Conservation (phyloP, 2,113 vertebrate genomes). For the Calonectris borealis region DNA sequence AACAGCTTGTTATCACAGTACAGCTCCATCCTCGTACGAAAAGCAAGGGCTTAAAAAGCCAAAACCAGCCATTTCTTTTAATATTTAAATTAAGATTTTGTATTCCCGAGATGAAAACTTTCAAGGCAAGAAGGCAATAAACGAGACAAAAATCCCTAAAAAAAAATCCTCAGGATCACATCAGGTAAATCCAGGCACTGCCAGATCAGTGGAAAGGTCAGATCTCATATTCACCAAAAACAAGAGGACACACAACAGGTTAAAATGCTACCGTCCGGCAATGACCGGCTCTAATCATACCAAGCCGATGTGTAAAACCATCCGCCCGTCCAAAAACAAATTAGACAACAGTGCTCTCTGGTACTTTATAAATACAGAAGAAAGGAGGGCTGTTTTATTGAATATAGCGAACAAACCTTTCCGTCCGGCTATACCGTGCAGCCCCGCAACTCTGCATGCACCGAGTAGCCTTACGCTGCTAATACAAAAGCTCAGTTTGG, state of each 20-base stretch:
- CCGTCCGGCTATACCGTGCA: slow-evolving; percentile 35
- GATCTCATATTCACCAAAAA: not conserved
- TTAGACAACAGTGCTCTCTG: slow-evolving; percentile 53
- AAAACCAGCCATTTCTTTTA: slow-evolving; percentile 23
- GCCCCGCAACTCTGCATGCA: slow-evolving; percentile 45
- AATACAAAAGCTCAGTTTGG: slow-evolving; percentile 67
- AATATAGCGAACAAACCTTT: slow-evolving; percentile 62
- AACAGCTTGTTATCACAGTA: not conserved
- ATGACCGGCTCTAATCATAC: slow-evolving; percentile 48
- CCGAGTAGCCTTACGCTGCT: slow-evolving; percentile 42
- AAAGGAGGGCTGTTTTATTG: slow-evolving; percentile 57
- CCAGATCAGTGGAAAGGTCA: not conserved
- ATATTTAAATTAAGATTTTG: slow-evolving; percentile 36
- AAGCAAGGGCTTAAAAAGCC: not conserved
- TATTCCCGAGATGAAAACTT: slow-evolving; percentile 17
- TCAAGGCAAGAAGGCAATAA: slow-evolving; percentile 25
- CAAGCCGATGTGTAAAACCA: slow-evolving; percentile 56
- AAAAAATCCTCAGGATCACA: not conserved
- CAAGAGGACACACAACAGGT: slow-evolving; percentile 63
- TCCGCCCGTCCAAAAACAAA: slow-evolving; percentile 53
- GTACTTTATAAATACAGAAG: slow-evolving; percentile 49
- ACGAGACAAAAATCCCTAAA: not conserved
- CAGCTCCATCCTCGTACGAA: not conserved
- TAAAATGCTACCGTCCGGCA: slow-evolving; percentile 47
- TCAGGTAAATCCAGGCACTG: not conserved